Evolutionary conservation across 2,113 vertebrate species (phyloP).

Genomic region (Leucoraja erinaceus): DNA sequence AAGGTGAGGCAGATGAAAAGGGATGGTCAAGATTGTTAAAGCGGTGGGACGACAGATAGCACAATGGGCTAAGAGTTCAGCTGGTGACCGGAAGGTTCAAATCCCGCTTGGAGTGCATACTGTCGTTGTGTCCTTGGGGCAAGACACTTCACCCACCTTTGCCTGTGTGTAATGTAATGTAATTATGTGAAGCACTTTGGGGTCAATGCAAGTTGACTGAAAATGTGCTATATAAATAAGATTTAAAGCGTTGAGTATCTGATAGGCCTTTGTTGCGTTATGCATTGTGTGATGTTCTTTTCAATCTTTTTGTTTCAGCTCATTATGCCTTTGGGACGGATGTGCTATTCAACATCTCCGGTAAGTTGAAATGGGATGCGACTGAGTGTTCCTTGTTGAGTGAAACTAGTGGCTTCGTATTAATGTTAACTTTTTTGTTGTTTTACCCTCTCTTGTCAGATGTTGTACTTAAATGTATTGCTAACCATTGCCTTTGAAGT

Average conservation of each 20-base stretch:
- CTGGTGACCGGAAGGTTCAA: too few relatives aligned
- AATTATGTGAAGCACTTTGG: too few relatives aligned
- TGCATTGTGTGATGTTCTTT: neutral
- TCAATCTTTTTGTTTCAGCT: conserved; percentile 45
- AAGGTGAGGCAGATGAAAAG: neutral
- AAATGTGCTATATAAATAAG: too few relatives aligned
- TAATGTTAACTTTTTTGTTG: neutral
- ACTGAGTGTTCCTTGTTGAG: too few relatives aligned
- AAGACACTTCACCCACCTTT: too few relatives aligned
- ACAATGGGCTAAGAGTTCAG: too few relatives aligned
- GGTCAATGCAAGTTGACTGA: too few relatives aligned
- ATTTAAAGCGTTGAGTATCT: neutral
- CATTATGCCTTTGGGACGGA: conserved; percentile 49
- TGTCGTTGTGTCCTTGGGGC: too few relatives aligned
- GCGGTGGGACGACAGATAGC: too few relatives aligned
- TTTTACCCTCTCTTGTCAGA: neutral
- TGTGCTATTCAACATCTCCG: conserved; percentile 57
- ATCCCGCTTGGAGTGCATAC: too few relatives aligned
- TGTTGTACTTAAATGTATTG: neutral
- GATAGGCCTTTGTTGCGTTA: neutral
- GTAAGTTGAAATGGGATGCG: conserved; percentile 45
- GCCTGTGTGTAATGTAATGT: too few relatives aligned
- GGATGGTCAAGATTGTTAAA: neutral
- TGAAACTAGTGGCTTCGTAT: neutral
- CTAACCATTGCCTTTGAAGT: neutral